Evolutionary conservation across 2,888 invertebrate species (phyloP).

Genomic region (Drosophila percnosoma): DNA sequence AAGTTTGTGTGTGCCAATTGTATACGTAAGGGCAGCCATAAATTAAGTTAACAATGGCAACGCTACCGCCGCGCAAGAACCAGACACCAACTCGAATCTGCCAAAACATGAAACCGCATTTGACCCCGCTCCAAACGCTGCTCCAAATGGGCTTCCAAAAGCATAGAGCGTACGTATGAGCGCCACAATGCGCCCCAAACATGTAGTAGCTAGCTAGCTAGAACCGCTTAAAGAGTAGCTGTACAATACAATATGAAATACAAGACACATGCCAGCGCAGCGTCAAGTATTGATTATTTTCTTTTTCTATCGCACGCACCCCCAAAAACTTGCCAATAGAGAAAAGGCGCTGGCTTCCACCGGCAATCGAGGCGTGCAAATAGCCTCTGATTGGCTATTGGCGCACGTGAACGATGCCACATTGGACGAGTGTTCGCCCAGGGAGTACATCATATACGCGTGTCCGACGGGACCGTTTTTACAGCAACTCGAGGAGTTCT

Average conservation of each 20-base stretch:
- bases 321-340: slow-evolving; percentile 84
- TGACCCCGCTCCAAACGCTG: slow-evolving; percentile 92
- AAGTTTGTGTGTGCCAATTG: slow-evolving; percentile 1
- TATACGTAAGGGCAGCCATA: not conserved
- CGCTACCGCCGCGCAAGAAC: slow-evolving; percentile 91
- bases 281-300: slow-evolving; percentile 64
- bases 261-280: not conserved
- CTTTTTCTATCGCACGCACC: slow-evolving; percentile 28
- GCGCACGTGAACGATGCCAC: slow-evolving; percentile 94
- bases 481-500: slow-evolving; percentile 89
- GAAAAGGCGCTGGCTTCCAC: slow-evolving; percentile 96
- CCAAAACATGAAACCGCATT: slow-evolving; percentile 87
- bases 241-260: not conserved
- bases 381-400: slow-evolving; percentile 95
- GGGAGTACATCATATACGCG: slow-evolving; percentile 95
- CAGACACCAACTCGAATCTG: slow-evolving; percentile 89
- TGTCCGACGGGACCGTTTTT: slow-evolving; percentile 90
- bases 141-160: slow-evolving; percentile 95
- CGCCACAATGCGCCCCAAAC: not conserved
- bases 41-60: slow-evolving; percentile 87
- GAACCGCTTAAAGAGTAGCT: not conserved
- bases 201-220: not conserved
- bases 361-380: slow-evolving; percentile 93
- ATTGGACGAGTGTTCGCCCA: slow-evolving; percentile 90
- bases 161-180: slow-evolving; percentile 92